phyloP scores from a whole-genome alignment of 1,140 invertebrate genomes.

The Akabosia matsudoensis region DNA sequence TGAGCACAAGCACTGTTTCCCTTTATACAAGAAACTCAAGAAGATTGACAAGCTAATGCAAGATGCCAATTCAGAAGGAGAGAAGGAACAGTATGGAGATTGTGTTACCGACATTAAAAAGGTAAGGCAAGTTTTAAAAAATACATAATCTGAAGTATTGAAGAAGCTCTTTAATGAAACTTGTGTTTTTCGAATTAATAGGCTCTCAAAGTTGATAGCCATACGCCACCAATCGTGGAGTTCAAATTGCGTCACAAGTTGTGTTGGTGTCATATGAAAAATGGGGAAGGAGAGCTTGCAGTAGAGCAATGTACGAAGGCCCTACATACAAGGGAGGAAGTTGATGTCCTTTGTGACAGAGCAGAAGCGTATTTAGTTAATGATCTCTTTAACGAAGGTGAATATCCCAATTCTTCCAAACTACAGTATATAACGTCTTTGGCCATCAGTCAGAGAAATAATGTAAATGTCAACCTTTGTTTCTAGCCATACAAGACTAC shows the following conservation, averaged over 20 bases:
- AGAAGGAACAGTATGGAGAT: slow-evolving; percentile 63
- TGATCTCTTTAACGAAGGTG: slow-evolving; percentile 91
- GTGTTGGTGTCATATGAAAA: slow-evolving; percentile 70
- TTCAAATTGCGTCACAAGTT: slow-evolving; percentile 59
- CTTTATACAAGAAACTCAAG: slow-evolving; percentile 96
- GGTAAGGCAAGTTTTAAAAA: slow-evolving; percentile 49
- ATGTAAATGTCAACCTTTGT: neutral
- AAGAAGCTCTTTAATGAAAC: neutral
- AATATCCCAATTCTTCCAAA: slow-evolving; percentile 31
- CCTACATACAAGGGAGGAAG: slow-evolving; percentile 71
- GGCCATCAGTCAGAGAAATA: too few relatives aligned
- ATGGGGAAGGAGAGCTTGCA: slow-evolving; percentile 60
- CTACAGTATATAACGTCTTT: neutral
- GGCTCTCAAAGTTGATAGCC: slow-evolving; percentile 64
- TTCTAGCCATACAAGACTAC: slow-evolving; percentile 77
- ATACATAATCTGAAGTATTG: neutral
- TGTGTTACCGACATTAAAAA: slow-evolving; percentile 73
- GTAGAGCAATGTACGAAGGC: slow-evolving; percentile 76
- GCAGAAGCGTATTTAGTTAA: slow-evolving; percentile 86
- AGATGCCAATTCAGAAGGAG: slow-evolving; percentile 58
- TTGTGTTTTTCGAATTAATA: slow-evolving; percentile 46
- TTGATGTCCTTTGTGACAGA: slow-evolving; percentile 79
- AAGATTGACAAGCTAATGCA: slow-evolving; percentile 88
- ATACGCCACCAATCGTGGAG: slow-evolving; percentile 56
- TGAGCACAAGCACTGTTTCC: slow-evolving; percentile 92